phyloP scores from a whole-genome alignment of 2,888 invertebrate species.

The Autographa pulchrina region DNA sequence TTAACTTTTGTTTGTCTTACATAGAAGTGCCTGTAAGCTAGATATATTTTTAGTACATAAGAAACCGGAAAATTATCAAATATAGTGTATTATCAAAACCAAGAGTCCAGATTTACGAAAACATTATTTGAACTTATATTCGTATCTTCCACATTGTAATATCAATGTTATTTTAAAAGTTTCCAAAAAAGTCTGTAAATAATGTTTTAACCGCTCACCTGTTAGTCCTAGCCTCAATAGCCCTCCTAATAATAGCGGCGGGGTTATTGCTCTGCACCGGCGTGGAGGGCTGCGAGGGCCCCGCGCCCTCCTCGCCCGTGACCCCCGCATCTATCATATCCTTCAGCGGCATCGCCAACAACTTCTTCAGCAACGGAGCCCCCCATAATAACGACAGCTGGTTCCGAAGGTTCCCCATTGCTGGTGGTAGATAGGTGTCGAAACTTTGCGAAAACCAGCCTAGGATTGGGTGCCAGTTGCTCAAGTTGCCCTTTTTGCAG shows the following conservation, averaged over 20 bases:
- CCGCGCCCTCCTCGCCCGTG: constrained; percentile 82
- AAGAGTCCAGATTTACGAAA: too few relatives aligned
- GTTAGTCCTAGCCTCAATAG: constrained; percentile 87
- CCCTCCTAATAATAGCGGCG: constrained; percentile 84
- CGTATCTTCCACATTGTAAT: too few relatives aligned
- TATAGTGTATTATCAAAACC: too few relatives aligned
- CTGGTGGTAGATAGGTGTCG: constrained; percentile 92
- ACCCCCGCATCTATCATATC: constrained; percentile 88
- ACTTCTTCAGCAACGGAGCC: constrained; percentile 79
- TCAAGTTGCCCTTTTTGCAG: constrained; percentile 96
- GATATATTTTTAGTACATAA: too few relatives aligned
- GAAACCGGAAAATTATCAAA: too few relatives aligned
- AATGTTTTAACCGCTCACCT: constrained; percentile 73
- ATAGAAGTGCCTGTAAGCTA: too few relatives aligned
- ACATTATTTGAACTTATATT: too few relatives aligned
- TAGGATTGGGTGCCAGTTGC: constrained; percentile 99
- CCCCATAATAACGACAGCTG: constrained; percentile 94
- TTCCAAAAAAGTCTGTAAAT: too few relatives aligned
- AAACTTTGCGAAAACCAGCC: constrained; percentile 97
- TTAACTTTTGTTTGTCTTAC: too few relatives aligned
- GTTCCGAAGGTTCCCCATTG: constrained; percentile 91
- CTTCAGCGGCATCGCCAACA: constrained; percentile 82
- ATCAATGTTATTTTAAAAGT: too few relatives aligned
- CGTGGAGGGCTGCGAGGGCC: constrained; percentile 88
- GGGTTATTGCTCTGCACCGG: constrained; percentile 83